phyloP scores from a whole-genome alignment of 2,797 vertebrate genomes.

The Meda fulgida region DNA sequence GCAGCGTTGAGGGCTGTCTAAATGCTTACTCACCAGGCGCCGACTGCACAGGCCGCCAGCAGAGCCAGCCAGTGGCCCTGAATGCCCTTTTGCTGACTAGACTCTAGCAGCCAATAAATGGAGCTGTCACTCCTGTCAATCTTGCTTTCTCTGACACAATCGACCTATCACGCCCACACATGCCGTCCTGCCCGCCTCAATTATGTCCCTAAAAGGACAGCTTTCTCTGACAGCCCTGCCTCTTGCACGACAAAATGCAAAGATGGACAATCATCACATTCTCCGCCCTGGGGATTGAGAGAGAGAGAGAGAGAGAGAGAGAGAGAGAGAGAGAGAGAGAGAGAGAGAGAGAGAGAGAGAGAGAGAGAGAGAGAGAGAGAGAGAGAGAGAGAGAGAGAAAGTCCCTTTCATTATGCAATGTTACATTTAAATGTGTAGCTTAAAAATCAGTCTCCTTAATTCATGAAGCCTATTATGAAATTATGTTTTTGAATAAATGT shows the following conservation, averaged over 20 bases:
- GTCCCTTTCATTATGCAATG: neutral
- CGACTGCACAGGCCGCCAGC: constrained; percentile 57
- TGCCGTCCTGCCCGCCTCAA: constrained; percentile 60
- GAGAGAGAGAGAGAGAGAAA: constrained; percentile 34
- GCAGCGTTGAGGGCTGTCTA: constrained; percentile 57
- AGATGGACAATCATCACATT: constrained; percentile 45
- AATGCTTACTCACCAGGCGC: constrained; percentile 63
- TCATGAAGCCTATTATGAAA: neutral
- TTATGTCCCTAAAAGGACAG: constrained; percentile 59
- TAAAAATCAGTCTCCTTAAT: constrained; percentile 8
- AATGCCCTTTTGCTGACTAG: constrained; percentile 62
- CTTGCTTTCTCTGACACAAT: constrained; percentile 62
- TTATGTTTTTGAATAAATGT: neutral
- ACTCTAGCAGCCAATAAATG: constrained; percentile 63
- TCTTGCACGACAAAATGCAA: neutral
- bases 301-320: constrained; percentile 41
- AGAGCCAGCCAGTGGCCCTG: constrained; percentile 61
- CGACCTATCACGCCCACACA: constrained; percentile 62
- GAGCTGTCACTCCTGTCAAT: constrained; percentile 63
- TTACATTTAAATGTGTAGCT: neutral
- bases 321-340: neutral
- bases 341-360: constrained; percentile 38
- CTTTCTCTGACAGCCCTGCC: constrained; percentile 48
- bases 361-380: constrained; percentile 36
- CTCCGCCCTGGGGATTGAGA: constrained; percentile 24